These are phyloP conservation scores for Spheniscus mendiculus DNA, from an alignment of 2,113 vertebrate species.

Conservation along the genomic window DNA sequence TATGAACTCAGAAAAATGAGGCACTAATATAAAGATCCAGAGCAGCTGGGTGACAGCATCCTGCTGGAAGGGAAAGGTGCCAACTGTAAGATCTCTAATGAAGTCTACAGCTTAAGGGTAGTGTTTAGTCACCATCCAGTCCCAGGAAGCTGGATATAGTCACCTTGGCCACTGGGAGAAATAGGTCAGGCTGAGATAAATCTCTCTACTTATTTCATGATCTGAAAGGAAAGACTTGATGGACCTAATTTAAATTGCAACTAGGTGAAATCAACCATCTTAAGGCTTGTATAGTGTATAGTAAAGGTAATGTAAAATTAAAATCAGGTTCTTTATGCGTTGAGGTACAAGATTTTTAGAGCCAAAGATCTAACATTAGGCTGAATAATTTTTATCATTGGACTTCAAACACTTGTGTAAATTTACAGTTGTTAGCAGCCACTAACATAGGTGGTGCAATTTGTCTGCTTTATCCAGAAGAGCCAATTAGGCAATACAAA, in stretches of 20 bases:
- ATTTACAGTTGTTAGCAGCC: neutral
- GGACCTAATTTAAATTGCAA: neutral
- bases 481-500: neutral
- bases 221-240: neutral
- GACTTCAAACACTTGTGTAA: neutral
- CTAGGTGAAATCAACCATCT: neutral
- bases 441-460: too few species aligned
- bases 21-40: neutral
- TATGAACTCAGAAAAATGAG: neutral
- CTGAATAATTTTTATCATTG: neutral
- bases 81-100: neutral
- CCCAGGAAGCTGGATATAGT: neutral
- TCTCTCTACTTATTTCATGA: neutral
- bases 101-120: neutral
- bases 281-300: neutral
- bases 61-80: neutral
- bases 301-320: neutral
- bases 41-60: neutral
- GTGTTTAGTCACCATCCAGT: neutral
- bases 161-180: neutral
- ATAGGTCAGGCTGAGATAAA: neutral
- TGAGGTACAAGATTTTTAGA: neutral
- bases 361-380: neutral
- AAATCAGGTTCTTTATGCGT: neutral
- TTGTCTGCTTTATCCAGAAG: neutral